These are phyloP conservation scores for Holocentrus rufus DNA, from an alignment of 2,797 vertebrate genomes.

Conservation along the genomic window DNA sequence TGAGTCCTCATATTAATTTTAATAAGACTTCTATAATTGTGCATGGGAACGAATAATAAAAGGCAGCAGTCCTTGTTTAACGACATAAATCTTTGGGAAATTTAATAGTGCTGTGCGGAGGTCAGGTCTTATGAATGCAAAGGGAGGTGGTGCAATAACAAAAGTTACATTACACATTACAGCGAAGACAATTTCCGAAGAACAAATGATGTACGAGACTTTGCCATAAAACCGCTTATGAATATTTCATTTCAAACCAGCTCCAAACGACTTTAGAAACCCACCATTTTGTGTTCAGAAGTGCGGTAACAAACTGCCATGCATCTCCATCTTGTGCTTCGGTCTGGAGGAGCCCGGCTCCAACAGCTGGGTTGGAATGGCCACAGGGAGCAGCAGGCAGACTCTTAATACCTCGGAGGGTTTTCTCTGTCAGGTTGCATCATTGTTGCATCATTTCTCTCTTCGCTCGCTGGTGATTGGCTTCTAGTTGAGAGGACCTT, in stretches of 20 bases:
- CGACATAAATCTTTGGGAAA: constrained; percentile 1
- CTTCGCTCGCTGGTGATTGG: constrained; percentile 41
- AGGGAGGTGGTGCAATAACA: background rate
- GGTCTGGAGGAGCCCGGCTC: constrained; percentile 9
- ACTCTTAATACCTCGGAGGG: constrained; percentile 45
- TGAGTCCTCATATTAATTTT: constrained; percentile 24
- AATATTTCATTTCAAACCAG: background rate
- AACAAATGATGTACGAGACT: too few species aligned
- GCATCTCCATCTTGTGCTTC: constrained; percentile 18
- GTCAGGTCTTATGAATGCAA: constrained; percentile 1
- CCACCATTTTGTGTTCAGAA: constrained; percentile 17
- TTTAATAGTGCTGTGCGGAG: constrained; percentile 1
- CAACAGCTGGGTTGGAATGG: constrained; percentile 40
- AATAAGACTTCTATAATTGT: constrained; percentile 25
- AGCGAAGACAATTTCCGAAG: too few species aligned
- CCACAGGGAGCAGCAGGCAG: constrained; percentile 48
- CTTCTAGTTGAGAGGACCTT: constrained; percentile 43
- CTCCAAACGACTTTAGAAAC: background rate
- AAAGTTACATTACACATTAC: background rate
- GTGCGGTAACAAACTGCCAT: constrained; percentile 14
- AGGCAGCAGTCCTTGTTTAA: background rate
- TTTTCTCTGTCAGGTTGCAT: constrained; percentile 73
- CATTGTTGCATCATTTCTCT: constrained; percentile 74
- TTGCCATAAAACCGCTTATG: background rate
- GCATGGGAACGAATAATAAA: background rate